Evolutionary conservation across 2,113 vertebrate species (phyloP).

Genomic region (Eonycteris spelaea): DNA sequence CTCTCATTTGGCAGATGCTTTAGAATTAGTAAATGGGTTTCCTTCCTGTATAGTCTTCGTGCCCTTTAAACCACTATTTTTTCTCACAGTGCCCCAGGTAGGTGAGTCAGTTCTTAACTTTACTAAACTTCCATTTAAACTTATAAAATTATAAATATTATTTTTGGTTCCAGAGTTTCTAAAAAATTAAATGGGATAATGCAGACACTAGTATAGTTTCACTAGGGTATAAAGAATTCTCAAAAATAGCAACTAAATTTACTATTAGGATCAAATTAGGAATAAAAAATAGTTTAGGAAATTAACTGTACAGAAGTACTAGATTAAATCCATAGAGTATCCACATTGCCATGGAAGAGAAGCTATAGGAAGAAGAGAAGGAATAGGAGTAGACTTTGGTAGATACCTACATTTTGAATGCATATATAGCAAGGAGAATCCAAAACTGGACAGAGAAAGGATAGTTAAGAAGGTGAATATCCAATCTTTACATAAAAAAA

Average conservation of each 20-base stretch:
- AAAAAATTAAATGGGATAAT: background rate
- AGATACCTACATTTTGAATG: background rate
- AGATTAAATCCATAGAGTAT: background rate
- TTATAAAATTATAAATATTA: background rate
- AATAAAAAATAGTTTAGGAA: background rate
- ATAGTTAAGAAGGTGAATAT: background rate
- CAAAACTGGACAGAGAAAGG: background rate
- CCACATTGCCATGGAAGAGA: background rate
- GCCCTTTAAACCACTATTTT: background rate
- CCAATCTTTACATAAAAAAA: background rate
- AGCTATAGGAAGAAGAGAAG: background rate
- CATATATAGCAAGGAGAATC: background rate
- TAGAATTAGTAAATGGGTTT: background rate
- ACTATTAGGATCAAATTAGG: background rate
- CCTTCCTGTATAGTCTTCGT: background rate
- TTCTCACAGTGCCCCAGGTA: background rate
- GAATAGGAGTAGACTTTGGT: background rate
- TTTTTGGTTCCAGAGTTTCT: background rate
- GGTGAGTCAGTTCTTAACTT: background rate
- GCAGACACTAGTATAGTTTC: background rate
- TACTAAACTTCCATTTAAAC: background rate
- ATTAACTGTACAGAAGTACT: background rate
- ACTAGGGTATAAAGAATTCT: background rate
- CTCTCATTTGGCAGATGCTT: background rate
- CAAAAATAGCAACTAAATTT: background rate